Conservation (phyloP, 2,797 vertebrate species). For the Crenuchus spilurus region DNA sequence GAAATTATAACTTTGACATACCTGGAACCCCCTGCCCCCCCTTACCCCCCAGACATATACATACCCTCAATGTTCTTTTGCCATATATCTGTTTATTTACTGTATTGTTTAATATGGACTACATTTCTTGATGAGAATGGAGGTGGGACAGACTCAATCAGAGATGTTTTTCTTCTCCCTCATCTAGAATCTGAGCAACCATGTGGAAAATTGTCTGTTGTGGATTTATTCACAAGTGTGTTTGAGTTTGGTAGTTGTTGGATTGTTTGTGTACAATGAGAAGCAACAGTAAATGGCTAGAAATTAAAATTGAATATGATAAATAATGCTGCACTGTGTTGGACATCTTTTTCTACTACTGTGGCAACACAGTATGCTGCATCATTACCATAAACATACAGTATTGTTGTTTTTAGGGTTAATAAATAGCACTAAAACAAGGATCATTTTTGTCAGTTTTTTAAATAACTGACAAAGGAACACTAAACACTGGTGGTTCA, state of each 20-base stretch:
- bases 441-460: neutral
- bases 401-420: neutral
- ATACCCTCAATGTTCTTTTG: constrained; percentile 32
- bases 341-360: neutral
- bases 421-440: neutral
- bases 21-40: too few species aligned
- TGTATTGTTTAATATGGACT: constrained; percentile 69
- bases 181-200: constrained; percentile 44
- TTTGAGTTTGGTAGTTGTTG: constrained; percentile 15
- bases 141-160: constrained; percentile 44
- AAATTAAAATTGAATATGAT: constrained; percentile 38
- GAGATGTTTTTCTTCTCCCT: constrained; percentile 43
- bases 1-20: constrained; percentile 55
- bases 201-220: constrained; percentile 61
- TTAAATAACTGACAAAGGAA: neutral
- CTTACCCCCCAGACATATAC: too few species aligned
- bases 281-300: constrained; percentile 25
- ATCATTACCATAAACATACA: constrained; percentile 1
- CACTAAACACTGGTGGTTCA: neutral
- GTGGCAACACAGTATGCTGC: neutral
- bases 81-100: constrained; percentile 59
- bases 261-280: constrained; percentile 18
- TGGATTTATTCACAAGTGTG: constrained; percentile 52
- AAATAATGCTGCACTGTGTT: constrained; percentile 17
- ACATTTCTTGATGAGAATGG: constrained; percentile 44